Percentiles rank a stretch among this genome's conserved stretches.
Evolutionary conservation across 2,888 invertebrate species (phyloP).

Genomic region (Heliconius erato): DNA sequence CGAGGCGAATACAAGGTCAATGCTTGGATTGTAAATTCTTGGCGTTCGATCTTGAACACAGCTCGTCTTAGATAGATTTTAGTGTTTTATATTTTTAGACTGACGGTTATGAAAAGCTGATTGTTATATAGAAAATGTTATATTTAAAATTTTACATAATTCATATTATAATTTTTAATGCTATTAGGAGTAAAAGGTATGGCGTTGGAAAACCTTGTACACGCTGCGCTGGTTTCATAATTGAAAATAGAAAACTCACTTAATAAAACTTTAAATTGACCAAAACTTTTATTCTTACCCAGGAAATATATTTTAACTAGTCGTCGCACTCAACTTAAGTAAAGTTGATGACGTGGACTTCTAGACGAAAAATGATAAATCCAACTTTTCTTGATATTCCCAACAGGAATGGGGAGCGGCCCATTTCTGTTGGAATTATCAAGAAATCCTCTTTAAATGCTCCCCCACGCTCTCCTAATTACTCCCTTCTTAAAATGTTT

Average conservation of each 20-base stretch:
- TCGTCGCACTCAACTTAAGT: neutral
- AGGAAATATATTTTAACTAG: neutral
- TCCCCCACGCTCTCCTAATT: neutral
- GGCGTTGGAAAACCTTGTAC: neutral
- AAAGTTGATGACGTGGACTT: too few relatives aligned
- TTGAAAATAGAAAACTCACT: neutral
- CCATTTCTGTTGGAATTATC: neutral
- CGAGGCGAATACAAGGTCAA: conserved; percentile 52
- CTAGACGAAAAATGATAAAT: too few relatives aligned
- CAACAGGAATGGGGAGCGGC: too few relatives aligned
- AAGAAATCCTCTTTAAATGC: neutral
- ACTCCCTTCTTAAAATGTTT: too few relatives aligned
- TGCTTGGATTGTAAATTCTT: conserved; percentile 49
- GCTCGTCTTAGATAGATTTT: conserved; percentile 29
- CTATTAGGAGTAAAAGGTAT: neutral
- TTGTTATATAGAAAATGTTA: neutral
- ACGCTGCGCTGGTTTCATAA: neutral
- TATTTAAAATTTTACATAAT: neutral
- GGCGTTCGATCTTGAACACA: conserved; percentile 43
- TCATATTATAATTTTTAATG: neutral
- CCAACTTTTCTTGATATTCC: neutral
- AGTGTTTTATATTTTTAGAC: conserved; percentile 33
- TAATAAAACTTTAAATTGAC: neutral
- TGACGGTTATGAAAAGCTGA: conserved; percentile 14
- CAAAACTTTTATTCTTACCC: neutral